These are phyloP conservation scores for Hylomyscus alleni DNA, from an alignment of 2,797 vertebrate species.

Conservation along the genomic window DNA sequence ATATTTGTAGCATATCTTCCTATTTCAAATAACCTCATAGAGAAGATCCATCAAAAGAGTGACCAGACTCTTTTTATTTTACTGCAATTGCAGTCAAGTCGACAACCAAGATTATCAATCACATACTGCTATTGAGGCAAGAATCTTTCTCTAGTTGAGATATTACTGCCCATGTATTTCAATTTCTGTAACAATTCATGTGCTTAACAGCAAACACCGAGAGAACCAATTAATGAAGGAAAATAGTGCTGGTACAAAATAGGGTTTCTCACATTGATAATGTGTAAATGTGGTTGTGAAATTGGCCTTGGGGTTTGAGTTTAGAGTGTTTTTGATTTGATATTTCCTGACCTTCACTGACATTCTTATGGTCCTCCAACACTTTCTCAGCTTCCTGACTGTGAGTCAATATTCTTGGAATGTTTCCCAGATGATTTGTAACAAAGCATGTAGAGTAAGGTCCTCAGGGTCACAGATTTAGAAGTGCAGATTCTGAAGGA, in stretches of 20 bases:
- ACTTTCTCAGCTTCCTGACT: constrained; percentile 76
- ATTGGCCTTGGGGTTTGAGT: constrained; percentile 45
- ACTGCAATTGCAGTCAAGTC: neutral
- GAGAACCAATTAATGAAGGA: constrained; percentile 12
- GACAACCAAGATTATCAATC: neutral
- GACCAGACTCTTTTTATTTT: neutral
- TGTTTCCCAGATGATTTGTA: constrained; percentile 80
- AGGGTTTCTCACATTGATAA: constrained; percentile 51
- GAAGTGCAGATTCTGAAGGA: constrained; percentile 73
- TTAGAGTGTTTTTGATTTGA: constrained; percentile 66
- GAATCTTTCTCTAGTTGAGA: neutral
- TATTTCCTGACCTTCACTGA: constrained; percentile 69
- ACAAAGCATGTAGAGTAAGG: constrained; percentile 62
- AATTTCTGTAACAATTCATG: neutral
- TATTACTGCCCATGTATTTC: neutral
- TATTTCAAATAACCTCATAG: neutral
- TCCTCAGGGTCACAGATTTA: constrained; percentile 76
- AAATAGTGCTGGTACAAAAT: neutral
- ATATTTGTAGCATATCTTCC: neutral
- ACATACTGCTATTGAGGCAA: neutral
- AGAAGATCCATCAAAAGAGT: neutral
- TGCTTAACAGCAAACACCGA: neutral
- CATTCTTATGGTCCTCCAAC: constrained; percentile 75
- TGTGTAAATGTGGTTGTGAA: constrained; percentile 47
- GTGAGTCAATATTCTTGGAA: constrained; percentile 79